Percentiles rank a stretch among this genome's conserved stretches.
These are phyloP conservation scores for Malurus melanocephalus DNA, from an alignment of 2,113 vertebrate genomes.

Conservation along the genomic window DNA sequence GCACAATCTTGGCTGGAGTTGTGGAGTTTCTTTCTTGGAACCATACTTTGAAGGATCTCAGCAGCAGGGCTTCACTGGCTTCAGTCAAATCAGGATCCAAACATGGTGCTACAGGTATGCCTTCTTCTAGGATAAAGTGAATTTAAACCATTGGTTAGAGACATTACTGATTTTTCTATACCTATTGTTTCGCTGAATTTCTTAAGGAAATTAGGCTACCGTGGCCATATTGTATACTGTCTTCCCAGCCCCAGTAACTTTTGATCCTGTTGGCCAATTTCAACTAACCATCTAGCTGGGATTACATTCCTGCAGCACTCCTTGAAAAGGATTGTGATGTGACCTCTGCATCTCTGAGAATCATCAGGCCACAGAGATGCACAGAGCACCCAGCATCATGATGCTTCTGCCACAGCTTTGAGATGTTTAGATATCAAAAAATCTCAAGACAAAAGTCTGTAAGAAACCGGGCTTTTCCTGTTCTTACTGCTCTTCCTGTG, in stretches of 20 bases:
- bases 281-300: neutral
- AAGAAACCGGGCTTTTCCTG: neutral
- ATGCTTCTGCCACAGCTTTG: neutral
- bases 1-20: neutral
- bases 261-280: neutral
- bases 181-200: neutral
- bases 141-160: neutral
- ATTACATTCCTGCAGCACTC: neutral
- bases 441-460: neutral
- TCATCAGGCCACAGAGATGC: neutral
- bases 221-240: neutral
- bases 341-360: neutral
- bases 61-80: neutral
- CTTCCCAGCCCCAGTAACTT: neutral
- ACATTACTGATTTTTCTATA: neutral
- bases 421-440: neutral
- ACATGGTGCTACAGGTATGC: neutral
- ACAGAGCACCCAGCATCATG: rapidly evolving
- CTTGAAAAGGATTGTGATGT: neutral
- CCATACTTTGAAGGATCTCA: neutral
- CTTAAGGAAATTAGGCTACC: neutral
- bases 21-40: neutral
- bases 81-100: neutral
- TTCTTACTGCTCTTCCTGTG: neutral
- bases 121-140: neutral